Conservation (phyloP, 1,140 invertebrate genomes). For the Episyrphus balteatus region DNA sequence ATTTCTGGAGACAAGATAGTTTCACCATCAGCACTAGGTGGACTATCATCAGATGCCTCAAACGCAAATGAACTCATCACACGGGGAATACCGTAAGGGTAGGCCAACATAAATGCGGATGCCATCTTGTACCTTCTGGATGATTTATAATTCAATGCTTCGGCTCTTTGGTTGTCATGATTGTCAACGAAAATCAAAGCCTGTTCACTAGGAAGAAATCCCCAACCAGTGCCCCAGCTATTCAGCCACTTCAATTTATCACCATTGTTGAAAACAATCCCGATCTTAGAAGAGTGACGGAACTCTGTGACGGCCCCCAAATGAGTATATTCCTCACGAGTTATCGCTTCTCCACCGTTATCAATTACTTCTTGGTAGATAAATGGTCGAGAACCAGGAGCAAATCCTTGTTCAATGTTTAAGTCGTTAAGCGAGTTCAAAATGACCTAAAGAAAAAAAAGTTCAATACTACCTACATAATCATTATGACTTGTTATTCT, state of each 20-base stretch:
- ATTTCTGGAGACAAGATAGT: slow-evolving; percentile 42
- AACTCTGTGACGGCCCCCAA: slow-evolving; percentile 70
- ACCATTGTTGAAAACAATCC: slow-evolving; percentile 44
- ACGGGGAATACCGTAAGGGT: slow-evolving; percentile 58
- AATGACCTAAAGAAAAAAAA: slow-evolving; percentile 10
- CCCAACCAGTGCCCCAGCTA: slow-evolving; percentile 45
- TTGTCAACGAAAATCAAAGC: slow-evolving; percentile 49
- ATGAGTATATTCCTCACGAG: slow-evolving; percentile 47
- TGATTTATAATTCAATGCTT: slow-evolving; percentile 51
- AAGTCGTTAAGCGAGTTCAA: slow-evolving; percentile 43
- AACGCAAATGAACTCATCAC: slow-evolving; percentile 68
- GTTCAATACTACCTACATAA: background rate
- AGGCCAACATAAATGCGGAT: slow-evolving; percentile 66
- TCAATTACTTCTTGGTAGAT: slow-evolving; percentile 80
- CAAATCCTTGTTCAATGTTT: slow-evolving; percentile 48
- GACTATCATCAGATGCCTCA: slow-evolving; percentile 41
- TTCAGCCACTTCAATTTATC: slow-evolving; percentile 43
- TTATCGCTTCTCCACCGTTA: slow-evolving; percentile 40
- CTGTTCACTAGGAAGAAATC: slow-evolving; percentile 37
- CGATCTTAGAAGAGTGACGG: slow-evolving; percentile 45
- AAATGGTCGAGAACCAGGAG: slow-evolving; percentile 45
- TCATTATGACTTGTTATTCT: background rate
- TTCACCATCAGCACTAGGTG: slow-evolving; percentile 24
- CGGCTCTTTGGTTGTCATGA: slow-evolving; percentile 53
- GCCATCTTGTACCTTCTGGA: slow-evolving; percentile 62